Conservation (phyloP, 2,113 vertebrate species). For the Clupea harengus region DNA sequence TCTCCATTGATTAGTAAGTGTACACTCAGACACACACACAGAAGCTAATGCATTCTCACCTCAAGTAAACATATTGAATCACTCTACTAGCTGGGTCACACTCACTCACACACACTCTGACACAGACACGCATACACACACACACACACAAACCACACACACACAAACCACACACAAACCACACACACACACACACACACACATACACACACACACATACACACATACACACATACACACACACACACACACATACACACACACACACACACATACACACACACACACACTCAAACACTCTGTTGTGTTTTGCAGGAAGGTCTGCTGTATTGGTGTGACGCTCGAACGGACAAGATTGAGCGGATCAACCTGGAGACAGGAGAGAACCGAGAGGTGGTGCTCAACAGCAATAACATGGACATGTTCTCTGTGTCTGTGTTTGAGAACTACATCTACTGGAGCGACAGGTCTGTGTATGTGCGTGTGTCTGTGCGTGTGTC, state of each 20-base stretch:
- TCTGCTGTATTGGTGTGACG: conserved; percentile 96
- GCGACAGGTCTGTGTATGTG: conserved; percentile 78
- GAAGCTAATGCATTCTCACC: not conserved
- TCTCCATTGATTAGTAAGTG: conserved; percentile 2
- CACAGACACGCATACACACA: not conserved
- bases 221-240: too few relatives aligned
- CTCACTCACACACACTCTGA: not conserved
- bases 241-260: not conserved
- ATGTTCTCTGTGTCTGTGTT: conserved; percentile 98
- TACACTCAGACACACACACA: not conserved
- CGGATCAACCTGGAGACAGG: conserved; percentile 92
- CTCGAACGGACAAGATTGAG: conserved; percentile 93
- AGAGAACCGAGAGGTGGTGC: conserved; percentile 87
- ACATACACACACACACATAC: too few relatives aligned
- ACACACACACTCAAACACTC: not conserved
- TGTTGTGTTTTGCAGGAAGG: conserved; percentile 72
- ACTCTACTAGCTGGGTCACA: not conserved
- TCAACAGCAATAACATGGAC: conserved; percentile 97
- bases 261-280: not conserved
- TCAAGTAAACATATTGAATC: not conserved
- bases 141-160: not conserved
- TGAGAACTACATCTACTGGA: conserved; percentile 97
- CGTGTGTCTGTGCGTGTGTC: not conserved
- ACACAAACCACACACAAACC: not conserved
- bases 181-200: not conserved